Evolutionary conservation across 1,140 invertebrate species (phyloP), one percentile per base, ranked within the genome.

Genomic region (Drosophila mayri): DNA sequence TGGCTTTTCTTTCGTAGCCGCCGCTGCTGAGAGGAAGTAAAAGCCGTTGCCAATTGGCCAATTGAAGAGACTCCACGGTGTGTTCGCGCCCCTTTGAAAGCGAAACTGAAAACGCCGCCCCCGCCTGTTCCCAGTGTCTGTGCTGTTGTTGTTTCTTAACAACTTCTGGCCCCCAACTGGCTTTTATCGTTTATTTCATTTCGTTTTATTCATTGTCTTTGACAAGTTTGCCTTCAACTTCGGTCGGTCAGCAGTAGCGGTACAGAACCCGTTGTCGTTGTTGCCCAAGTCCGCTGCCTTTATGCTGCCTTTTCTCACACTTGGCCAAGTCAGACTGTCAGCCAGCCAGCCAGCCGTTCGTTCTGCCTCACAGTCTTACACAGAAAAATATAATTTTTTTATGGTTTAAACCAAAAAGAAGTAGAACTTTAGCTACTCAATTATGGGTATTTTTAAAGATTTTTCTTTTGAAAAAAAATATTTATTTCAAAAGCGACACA

Each of bases 171-270:
- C 72, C 58, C 38, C 57, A 77, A 72, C 70, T 71, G 57, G 63
- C 58, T 76, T 76, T 65, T 75, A 32, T 61, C 32, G 46, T 50
- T 72, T 55, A 40, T 72, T 37, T 64, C 50, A 63, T 40, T 37
- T 64, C 50, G 54, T 63, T 55, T 60, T 76, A 54, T 78, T 78
- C 85, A 90, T 90, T 90, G 84, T 88, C 85, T 90, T 90, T 88
- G 84, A 90, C 85, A 90, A 62, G 84, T 88, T 88, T 78, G 84
- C 84, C 84, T 88, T 88, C 84, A 88, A 88, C 84, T 88, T 88
- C 78, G 61, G 65, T 76, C 76, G 64, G 83, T 65, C 80, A 88
- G 72, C 80, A 84, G 72, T 62, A 55, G 58, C 63, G 60, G 52
- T 47, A 75, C 66, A 86, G 75, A 81, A 85, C 79, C 67, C 79